A percentile compares a stretch with the other conserved stretches of the same genome.
Conservation (phyloP, 2,113 vertebrate species). For the Mobula hypostoma region DNA sequence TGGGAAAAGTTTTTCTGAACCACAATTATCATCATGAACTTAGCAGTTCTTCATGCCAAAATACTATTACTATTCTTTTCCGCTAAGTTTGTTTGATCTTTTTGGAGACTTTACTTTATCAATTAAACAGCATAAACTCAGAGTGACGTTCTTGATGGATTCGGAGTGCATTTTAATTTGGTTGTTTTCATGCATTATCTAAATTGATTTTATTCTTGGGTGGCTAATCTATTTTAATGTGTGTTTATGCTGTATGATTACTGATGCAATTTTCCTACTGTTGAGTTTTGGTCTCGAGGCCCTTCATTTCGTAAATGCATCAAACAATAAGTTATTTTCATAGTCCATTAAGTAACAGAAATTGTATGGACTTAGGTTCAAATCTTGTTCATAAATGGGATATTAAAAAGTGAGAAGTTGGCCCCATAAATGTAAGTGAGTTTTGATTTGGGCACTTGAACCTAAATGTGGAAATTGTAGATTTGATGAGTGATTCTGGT, state of each 20-base stretch:
- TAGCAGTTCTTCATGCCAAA: background rate
- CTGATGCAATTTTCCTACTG: background rate
- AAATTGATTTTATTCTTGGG: slow-evolving; percentile 21
- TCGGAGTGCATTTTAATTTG: background rate
- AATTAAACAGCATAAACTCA: background rate
- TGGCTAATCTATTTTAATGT: slow-evolving; percentile 18
- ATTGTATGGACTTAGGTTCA: background rate
- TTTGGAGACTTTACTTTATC: background rate
- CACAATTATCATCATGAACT: background rate
- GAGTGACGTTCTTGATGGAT: background rate
- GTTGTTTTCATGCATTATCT: background rate
- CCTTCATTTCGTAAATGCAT: background rate
- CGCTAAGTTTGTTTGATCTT: background rate
- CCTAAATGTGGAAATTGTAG: too few relatives aligned
- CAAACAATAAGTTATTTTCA: background rate
- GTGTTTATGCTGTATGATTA: background rate
- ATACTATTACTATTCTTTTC: background rate
- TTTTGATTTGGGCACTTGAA: too few relatives aligned
- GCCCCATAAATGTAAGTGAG: too few relatives aligned
- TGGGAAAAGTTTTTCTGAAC: background rate
- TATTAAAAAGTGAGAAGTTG: too few relatives aligned
- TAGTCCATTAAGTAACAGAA: background rate
- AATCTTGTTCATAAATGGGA: too few relatives aligned
- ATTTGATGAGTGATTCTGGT: too few relatives aligned
- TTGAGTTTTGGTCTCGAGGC: background rate